phyloP scores from a whole-genome alignment of 2,113 vertebrate species.

The Tor tambroides region DNA sequence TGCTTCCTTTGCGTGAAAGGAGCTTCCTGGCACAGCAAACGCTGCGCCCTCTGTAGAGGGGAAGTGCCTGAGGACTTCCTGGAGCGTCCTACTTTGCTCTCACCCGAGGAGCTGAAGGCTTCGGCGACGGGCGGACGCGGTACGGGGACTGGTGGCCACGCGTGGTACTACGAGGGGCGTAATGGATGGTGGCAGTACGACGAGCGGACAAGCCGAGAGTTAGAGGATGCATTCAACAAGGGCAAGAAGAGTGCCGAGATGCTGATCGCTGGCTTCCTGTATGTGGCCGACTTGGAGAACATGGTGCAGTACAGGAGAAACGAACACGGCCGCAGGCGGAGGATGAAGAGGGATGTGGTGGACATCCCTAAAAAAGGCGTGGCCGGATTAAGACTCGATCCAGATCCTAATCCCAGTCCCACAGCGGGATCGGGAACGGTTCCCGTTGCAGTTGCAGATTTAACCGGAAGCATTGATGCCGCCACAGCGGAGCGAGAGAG shows the following conservation, averaged over 20 bases:
- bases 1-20: conserved; percentile 97
- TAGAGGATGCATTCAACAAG: conserved; percentile 92
- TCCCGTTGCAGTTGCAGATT: conserved; percentile 41
- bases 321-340: conserved; percentile 90
- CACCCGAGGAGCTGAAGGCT: conserved; percentile 91
- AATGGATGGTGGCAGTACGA: conserved; percentile 99
- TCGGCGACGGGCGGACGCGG: conserved; percentile 78
- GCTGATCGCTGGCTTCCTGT: conserved; percentile 95
- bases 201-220: conserved; percentile 90
- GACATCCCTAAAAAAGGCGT: conserved; percentile 98
- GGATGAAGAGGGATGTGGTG: conserved; percentile 93
- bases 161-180: conserved; percentile 97
- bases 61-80: conserved; percentile 97
- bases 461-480: background rate
- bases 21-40: conserved; percentile 97
- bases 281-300: conserved; percentile 93
- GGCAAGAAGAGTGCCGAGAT: conserved; percentile 95
- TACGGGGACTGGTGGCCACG: conserved; percentile 85
- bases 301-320: conserved; percentile 98
- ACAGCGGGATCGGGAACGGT: background rate
- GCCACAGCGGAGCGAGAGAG: conserved; percentile 79
- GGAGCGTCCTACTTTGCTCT: conserved; percentile 90
- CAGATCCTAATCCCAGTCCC: conserved; percentile 77
- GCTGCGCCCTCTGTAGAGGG: conserved; percentile 93
- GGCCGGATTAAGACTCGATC: conserved; percentile 91